Percentiles rank a stretch among this genome's conserved stretches.
Evolutionary conservation across 2,888 invertebrate species (phyloP).

Genomic region (Drosophila engyochracea): DNA sequence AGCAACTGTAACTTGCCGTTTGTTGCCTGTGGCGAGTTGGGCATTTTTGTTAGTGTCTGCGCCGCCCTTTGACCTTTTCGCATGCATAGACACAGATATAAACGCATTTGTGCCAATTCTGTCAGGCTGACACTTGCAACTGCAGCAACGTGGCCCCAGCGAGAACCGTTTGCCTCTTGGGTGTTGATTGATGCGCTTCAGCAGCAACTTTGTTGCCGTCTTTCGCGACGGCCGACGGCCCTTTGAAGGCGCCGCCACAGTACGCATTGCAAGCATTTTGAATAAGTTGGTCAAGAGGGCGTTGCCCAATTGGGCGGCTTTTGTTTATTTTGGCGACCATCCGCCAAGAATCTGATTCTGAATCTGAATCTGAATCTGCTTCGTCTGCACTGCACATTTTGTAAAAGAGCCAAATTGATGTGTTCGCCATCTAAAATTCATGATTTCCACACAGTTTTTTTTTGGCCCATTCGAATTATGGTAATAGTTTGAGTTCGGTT

Average conservation of each 20-base stretch:
- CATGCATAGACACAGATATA: slow-evolving; percentile 60
- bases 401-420: not conserved
- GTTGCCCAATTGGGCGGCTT: slow-evolving; percentile 38
- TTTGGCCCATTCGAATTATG: not conserved
- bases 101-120: slow-evolving; percentile 74
- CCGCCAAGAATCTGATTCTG: slow-evolving; percentile 5
- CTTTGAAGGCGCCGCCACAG: slow-evolving; percentile 71
- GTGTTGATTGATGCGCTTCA: slow-evolving; percentile 74
- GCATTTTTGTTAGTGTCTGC: slow-evolving; percentile 24
- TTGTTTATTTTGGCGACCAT: slow-evolving; percentile 69
- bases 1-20: slow-evolving; percentile 22
- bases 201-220: slow-evolving; percentile 48
- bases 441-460: slow-evolving; percentile 20
- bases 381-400: not conserved
- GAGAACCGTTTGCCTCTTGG: slow-evolving; percentile 11
- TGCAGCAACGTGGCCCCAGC: slow-evolving; percentile 25
- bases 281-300: slow-evolving; percentile 74
- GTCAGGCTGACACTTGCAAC: slow-evolving; percentile 54
- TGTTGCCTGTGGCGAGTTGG: slow-evolving; percentile 22
- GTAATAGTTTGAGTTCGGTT: not conserved
- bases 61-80: slow-evolving; percentile 69
- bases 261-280: slow-evolving; percentile 56
- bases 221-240: slow-evolving; percentile 49
- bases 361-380: not conserved
- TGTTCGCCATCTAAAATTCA: slow-evolving; percentile 13